Conservation (phyloP, 1,140 invertebrate genomes). For the Thrips palmi region DNA sequence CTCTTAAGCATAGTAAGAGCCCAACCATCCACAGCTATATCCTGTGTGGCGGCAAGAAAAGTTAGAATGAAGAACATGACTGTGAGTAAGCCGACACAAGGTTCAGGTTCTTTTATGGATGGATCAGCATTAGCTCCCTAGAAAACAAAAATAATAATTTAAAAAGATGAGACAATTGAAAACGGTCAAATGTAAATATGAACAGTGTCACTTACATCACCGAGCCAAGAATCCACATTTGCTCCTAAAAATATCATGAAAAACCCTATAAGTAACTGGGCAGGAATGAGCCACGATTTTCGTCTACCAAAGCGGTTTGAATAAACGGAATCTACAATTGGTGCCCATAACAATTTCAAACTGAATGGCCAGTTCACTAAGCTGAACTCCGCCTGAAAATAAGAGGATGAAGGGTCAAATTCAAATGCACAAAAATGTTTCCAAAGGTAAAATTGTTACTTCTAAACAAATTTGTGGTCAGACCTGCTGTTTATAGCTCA, state of each 20-base stretch:
- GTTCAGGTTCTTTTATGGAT: conserved; percentile 34
- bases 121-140: background rate
- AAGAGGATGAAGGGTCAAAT: background rate
- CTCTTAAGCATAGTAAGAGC: conserved; percentile 94
- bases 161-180: too few relatives aligned
- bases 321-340: conserved; percentile 88
- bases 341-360: conserved; percentile 94
- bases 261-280: conserved; percentile 62
- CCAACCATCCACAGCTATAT: conserved; percentile 99
- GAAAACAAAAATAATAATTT: too few relatives aligned
- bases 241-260: conserved; percentile 70
- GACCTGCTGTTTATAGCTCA: conserved; percentile 71
- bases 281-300: conserved; percentile 94
- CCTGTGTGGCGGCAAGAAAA: conserved; percentile 95
- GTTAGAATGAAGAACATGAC: conserved; percentile 80
- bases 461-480: too few relatives aligned
- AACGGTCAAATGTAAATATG: too few relatives aligned
- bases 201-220: conserved; percentile 26
- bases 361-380: conserved; percentile 97
- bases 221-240: conserved; percentile 56
- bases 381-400: conserved; percentile 88
- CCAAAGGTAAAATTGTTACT: conserved; percentile 6
- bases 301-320: conserved; percentile 65
- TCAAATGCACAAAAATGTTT: background rate
- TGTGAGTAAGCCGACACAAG: conserved; percentile 68